Evolutionary conservation across 2,888 invertebrate species (phyloP).

Genomic region (Drosophila glabriapex): DNA sequence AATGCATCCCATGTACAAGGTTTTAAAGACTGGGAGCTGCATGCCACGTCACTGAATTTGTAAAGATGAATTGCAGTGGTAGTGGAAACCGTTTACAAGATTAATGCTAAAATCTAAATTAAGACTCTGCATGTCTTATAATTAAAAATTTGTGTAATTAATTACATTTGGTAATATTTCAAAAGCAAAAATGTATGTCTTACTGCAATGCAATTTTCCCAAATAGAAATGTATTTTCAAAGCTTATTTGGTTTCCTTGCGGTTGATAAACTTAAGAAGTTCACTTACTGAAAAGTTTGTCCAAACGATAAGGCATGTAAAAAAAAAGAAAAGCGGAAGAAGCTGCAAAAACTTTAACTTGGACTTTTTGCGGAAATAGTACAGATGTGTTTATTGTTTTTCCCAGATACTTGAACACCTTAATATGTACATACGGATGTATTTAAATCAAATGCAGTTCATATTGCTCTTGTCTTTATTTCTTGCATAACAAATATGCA

Average conservation of each 20-base stretch:
- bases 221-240: background rate
- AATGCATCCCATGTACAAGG: constrained; percentile 55
- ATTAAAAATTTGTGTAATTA: background rate
- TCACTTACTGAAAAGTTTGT: background rate
- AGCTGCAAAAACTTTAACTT: constrained; percentile 1
- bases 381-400: background rate
- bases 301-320: background rate
- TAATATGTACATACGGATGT: background rate
- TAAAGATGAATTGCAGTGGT: background rate
- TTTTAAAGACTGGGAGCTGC: constrained; percentile 33
- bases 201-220: background rate
- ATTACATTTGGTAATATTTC: background rate
- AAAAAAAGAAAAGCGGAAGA: background rate
- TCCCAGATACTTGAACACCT: background rate
- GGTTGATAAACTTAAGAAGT: constrained; percentile 1
- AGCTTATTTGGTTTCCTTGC: background rate
- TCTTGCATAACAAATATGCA: background rate
- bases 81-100: background rate
- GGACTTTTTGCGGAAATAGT: background rate
- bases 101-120: background rate
- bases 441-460: background rate
- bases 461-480: background rate
- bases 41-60: constrained; percentile 7
- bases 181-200: background rate
- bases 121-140: background rate